These are phyloP conservation scores for Pseudeuparius sepicola DNA, from an alignment of 2,888 invertebrate genomes.

Conservation along the genomic window DNA sequence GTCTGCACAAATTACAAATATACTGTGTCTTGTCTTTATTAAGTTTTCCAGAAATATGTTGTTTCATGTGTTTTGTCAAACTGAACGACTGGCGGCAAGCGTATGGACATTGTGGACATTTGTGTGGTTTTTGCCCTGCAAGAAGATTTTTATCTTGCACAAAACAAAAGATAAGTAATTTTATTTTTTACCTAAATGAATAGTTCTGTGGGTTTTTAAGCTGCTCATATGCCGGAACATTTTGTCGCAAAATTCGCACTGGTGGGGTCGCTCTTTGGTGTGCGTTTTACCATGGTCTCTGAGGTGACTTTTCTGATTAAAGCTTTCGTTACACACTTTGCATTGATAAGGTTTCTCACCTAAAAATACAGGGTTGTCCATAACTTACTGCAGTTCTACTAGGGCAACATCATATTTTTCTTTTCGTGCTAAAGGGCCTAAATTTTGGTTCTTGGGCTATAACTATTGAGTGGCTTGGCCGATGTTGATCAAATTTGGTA, in stretches of 20 bases:
- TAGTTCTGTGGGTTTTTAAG: constrained; percentile 32
- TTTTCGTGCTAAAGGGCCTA: too few relatives aligned
- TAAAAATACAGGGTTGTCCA: too few relatives aligned
- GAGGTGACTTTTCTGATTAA: constrained; percentile 34
- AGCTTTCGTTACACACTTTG: constrained; percentile 31
- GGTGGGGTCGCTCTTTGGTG: constrained; percentile 31
- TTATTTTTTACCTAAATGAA: constrained; percentile 35
- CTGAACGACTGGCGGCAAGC: constrained; percentile 32
- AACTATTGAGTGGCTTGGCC: too few relatives aligned
- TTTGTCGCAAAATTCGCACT: constrained; percentile 32
- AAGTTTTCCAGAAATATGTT: too few relatives aligned
- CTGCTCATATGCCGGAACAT: constrained; percentile 32
- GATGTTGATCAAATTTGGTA: too few relatives aligned
- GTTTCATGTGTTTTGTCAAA: constrained; percentile 33
- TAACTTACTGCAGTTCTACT: too few relatives aligned
- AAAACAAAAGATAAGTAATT: too few relatives aligned
- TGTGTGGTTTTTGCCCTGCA: constrained; percentile 32
- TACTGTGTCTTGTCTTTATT: too few relatives aligned
- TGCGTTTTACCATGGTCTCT: constrained; percentile 34
- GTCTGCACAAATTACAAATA: too few relatives aligned
- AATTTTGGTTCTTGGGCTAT: too few relatives aligned
- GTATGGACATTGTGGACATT: constrained; percentile 33
- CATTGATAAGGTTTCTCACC: constrained; percentile 36
- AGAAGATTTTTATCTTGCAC: too few relatives aligned
- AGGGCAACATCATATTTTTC: too few relatives aligned